Evolutionary conservation across 2,113 vertebrate genomes (phyloP).

Genomic region (Corythornis vintsioides): DNA sequence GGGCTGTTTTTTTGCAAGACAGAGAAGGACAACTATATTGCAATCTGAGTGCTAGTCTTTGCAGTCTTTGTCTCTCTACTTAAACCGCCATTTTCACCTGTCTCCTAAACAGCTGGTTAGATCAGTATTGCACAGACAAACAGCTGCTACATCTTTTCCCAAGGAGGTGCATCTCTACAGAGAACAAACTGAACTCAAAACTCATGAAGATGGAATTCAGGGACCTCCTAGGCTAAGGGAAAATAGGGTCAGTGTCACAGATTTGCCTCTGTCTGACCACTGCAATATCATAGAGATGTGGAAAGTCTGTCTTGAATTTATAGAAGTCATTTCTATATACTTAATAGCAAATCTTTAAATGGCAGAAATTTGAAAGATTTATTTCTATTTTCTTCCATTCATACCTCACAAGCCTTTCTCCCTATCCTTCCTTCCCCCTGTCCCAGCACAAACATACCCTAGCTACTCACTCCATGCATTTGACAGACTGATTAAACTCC

Average conservation of each 20-base stretch:
- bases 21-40: background rate
- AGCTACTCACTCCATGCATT: background rate
- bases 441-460: background rate
- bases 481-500: constrained; percentile 41
- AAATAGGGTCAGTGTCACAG: background rate
- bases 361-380: background rate
- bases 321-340: background rate
- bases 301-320: background rate
- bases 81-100: background rate
- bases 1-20: background rate
- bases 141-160: background rate
- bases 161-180: background rate
- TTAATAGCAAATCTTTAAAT: constrained; percentile 1
- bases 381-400: constrained; percentile 16
- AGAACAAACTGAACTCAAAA: background rate
- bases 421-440: background rate
- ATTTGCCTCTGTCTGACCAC: background rate
- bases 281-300: background rate
- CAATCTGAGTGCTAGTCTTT: background rate
- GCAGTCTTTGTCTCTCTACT: background rate
- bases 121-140: background rate
- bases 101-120: background rate
- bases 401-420: background rate
- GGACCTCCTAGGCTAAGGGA: background rate
- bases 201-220: background rate